phyloP scores from a whole-genome alignment of 2,113 vertebrate genomes.

The Tragelaphus imberbis region DNA sequence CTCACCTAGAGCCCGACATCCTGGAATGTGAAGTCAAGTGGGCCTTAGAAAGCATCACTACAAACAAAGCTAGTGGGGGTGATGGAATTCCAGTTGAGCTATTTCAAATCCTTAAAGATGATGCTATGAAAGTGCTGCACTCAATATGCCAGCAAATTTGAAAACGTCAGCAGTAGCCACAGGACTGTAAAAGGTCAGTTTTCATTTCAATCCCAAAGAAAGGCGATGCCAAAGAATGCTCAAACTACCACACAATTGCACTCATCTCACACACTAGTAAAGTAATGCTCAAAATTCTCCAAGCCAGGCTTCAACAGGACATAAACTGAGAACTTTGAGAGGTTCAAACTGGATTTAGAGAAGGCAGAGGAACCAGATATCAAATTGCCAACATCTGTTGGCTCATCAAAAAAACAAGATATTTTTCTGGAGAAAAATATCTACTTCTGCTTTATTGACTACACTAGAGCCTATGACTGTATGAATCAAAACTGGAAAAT shows the following conservation, averaged over 20 bases:
- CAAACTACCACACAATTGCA: background rate
- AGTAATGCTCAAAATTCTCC: background rate
- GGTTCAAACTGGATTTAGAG: background rate
- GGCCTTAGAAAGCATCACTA: background rate
- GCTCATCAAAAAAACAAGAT: background rate
- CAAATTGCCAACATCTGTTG: accelerated
- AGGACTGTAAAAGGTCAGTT: background rate
- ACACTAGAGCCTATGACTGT: background rate
- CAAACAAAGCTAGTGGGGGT: background rate
- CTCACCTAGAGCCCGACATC: background rate
- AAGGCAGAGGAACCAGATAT: background rate
- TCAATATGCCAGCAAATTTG: background rate
- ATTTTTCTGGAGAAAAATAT: too few species aligned
- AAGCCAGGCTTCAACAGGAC: background rate
- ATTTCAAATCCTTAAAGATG: background rate
- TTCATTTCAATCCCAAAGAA: background rate
- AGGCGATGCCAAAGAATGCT: background rate
- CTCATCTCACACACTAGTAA: background rate
- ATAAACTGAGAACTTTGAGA: background rate
- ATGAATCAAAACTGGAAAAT: background rate
- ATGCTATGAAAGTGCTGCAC: background rate
- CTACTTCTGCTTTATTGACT: background rate
- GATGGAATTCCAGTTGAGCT: background rate
- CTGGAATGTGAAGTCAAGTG: background rate
- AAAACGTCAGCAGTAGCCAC: background rate